A percentile compares a stretch with the other conserved stretches of the same genome.
These are phyloP conservation scores for Bombus confusus DNA, from an alignment of 1,140 invertebrate species.

Conservation along the genomic window DNA sequence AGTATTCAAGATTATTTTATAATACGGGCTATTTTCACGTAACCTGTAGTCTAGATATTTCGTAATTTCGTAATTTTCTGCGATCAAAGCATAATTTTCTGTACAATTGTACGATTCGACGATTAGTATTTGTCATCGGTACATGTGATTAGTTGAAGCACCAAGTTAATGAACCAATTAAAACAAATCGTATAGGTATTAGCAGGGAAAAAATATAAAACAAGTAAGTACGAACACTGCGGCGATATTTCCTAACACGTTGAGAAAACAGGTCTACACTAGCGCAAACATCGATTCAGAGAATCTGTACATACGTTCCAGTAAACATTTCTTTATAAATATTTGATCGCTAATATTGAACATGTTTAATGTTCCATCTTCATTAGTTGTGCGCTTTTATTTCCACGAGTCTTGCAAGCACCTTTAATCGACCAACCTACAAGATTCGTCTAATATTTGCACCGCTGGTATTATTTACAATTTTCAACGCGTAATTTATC, in stretches of 20 bases:
- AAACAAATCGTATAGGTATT: neutral
- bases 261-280: conserved; percentile 32
- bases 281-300: conserved; percentile 28
- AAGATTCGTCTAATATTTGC: neutral
- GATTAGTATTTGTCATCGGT: neutral
- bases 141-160: too few relatives aligned
- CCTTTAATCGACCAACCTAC: conserved; percentile 3
- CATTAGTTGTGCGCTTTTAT: conserved; percentile 20
- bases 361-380: conserved; percentile 27
- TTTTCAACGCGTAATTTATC: neutral
- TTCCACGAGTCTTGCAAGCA: neutral
- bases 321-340: conserved; percentile 40
- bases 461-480: neutral
- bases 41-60: neutral
- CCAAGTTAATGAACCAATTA: neutral
- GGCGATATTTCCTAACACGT: conserved; percentile 20
- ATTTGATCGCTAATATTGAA: conserved; percentile 35
- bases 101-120: neutral
- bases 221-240: neutral
- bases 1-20: neutral
- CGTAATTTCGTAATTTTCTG: too few relatives aligned
- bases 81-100: neutral
- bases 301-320: conserved; percentile 27
- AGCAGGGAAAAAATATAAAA: neutral
- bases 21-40: neutral